A percentile compares a stretch with the other conserved stretches of the same genome.
Conservation (phyloP, 2,888 invertebrate genomes). For the Balanococcus diminutus region DNA sequence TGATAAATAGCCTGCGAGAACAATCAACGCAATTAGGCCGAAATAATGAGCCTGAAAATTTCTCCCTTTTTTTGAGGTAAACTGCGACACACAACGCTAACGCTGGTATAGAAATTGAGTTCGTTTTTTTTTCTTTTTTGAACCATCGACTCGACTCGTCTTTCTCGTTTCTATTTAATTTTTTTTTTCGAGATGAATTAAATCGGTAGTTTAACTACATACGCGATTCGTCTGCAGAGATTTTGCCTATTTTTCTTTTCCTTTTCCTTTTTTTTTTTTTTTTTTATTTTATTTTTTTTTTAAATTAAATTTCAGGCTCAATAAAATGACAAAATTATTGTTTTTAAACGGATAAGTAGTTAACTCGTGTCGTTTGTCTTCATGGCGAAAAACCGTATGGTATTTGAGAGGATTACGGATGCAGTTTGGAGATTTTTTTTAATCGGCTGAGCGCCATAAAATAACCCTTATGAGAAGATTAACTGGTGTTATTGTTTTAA, state of each 20-base stretch:
- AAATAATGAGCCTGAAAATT: slow-evolving; percentile 22
- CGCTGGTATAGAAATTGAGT: not conserved
- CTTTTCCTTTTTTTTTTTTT: too few species aligned
- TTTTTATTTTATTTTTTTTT: too few species aligned
- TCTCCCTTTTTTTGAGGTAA: too few species aligned
- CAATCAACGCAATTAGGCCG: slow-evolving; percentile 33
- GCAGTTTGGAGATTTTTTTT: not conserved
- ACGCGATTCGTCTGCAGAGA: not conserved
- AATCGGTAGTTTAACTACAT: not conserved
- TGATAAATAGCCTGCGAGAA: slow-evolving; percentile 8
- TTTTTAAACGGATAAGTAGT: not conserved
- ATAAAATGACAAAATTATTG: not conserved
- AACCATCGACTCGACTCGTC: not conserved
- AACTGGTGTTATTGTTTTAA: not conserved
- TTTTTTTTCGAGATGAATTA: not conserved
- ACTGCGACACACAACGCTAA: not conserved
- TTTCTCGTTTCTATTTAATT: not conserved
- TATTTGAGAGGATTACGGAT: not conserved
- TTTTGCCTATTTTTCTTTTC: too few species aligned
- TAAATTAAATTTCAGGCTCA: too few species aligned
- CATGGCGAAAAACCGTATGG: not conserved
- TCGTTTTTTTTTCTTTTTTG: not conserved
- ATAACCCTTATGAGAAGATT: not conserved
- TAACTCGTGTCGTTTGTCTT: too few species aligned
- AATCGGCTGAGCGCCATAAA: not conserved